These are phyloP conservation scores for Bucorvus abyssinicus DNA, from an alignment of 2,797 vertebrate species.

Conservation along the genomic window DNA sequence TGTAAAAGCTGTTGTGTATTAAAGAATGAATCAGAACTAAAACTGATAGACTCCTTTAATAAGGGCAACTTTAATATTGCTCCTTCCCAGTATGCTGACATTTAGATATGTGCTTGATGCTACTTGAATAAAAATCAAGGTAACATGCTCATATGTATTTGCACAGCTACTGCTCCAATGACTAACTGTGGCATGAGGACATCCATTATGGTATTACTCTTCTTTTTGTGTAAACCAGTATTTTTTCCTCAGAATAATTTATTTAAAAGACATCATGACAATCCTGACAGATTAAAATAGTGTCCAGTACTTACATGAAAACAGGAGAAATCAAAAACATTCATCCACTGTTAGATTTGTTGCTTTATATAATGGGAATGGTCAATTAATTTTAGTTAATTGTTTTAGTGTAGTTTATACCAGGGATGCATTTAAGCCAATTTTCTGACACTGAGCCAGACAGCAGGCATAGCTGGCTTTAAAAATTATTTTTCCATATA, in stretches of 20 bases:
- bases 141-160: neutral
- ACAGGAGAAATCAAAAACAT: neutral
- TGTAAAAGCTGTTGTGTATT: neutral
- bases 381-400: neutral
- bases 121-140: neutral
- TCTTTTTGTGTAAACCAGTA: neutral
- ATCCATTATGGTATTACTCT: neutral
- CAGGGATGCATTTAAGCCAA: neutral
- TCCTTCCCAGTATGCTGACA: neutral
- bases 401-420: neutral
- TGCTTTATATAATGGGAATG: neutral
- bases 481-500: neutral
- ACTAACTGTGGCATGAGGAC: neutral
- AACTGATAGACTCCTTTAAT: neutral
- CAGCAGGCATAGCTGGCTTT: neutral
- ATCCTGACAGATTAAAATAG: neutral
- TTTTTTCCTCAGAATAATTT: neutral
- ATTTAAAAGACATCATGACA: neutral
- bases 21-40: neutral
- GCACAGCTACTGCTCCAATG: neutral
- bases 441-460: neutral
- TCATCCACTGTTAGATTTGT: neutral
- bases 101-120: neutral
- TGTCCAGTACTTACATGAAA: neutral
- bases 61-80: neutral